A percentile compares a stretch with the other conserved stretches of the same genome.
These are phyloP conservation scores for Lypha dubia DNA, from an alignment of 2,888 invertebrate genomes.

Conservation along the genomic window DNA sequence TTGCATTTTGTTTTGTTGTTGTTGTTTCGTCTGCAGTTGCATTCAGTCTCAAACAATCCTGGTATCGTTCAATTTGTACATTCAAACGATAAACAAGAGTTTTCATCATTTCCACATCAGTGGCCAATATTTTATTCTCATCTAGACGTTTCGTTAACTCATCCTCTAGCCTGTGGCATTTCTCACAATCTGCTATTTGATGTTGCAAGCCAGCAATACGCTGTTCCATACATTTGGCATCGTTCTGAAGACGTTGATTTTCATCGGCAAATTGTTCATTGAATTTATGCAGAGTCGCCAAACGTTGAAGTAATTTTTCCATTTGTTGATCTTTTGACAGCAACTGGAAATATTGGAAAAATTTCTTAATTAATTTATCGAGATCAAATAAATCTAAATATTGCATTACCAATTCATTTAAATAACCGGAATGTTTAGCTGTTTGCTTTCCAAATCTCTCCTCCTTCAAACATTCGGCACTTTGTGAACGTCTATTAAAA, in stretches of 20 bases:
- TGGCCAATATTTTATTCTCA: constrained; percentile 85
- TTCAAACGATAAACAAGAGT: constrained; percentile 91
- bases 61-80: constrained; percentile 90
- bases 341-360: constrained; percentile 82
- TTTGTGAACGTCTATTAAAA: constrained; percentile 80
- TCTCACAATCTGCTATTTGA: constrained; percentile 82
- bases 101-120: constrained; percentile 90
- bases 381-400: not conserved
- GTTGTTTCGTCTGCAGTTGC: constrained; percentile 59
- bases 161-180: constrained; percentile 77
- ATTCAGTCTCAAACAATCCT: constrained; percentile 86
- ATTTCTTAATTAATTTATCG: not conserved
- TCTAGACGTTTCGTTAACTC: constrained; percentile 77
- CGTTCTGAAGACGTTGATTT: constrained; percentile 85
- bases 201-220: constrained; percentile 84
- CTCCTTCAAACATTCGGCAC: constrained; percentile 77
- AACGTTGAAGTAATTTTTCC: constrained; percentile 86
- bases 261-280: constrained; percentile 87
- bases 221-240: constrained; percentile 84
- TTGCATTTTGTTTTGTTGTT: constrained; percentile 59
- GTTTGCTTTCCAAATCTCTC: constrained; percentile 44
- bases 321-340: constrained; percentile 86
- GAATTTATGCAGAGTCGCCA: constrained; percentile 85
- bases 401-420: constrained; percentile 78
- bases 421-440: constrained; percentile 74